Percentiles rank a stretch among this genome's conserved stretches.
Conservation (phyloP, 2,113 vertebrate genomes). For the Atrichornis clamosus region DNA sequence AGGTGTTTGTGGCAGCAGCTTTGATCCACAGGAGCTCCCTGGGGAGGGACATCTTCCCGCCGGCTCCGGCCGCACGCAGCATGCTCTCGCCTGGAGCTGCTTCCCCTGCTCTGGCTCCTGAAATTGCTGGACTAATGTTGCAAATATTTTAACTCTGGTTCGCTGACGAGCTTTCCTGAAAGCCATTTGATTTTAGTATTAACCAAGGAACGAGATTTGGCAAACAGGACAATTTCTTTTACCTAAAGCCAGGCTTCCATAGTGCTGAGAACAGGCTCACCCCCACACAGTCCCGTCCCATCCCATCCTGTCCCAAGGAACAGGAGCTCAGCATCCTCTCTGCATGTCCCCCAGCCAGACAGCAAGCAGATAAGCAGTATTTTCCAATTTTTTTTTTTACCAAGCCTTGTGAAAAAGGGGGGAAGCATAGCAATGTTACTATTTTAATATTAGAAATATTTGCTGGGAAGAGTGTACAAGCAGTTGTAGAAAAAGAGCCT, state of each 20-base stretch:
- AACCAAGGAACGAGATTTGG: neutral
- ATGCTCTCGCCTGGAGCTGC: neutral
- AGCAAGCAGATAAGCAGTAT: neutral
- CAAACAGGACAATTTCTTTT: neutral
- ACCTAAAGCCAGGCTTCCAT: neutral
- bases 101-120: neutral
- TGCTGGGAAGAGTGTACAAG: neutral
- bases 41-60: neutral
- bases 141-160: neutral
- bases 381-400: neutral
- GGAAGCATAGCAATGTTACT: neutral
- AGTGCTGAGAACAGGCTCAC: neutral
- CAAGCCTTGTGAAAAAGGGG: neutral
- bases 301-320: neutral
- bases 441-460: neutral
- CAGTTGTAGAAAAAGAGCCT: neutral
- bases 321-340: neutral
- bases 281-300: neutral
- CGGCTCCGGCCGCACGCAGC: fast-evolving
- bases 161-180: neutral
- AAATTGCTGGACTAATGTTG: neutral
- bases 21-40: neutral
- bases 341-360: neutral
- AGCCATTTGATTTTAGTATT: neutral
- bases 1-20: constrained; percentile 27